Conservation (phyloP, 2,888 invertebrate species). For the Notocelia uddmanniana region DNA sequence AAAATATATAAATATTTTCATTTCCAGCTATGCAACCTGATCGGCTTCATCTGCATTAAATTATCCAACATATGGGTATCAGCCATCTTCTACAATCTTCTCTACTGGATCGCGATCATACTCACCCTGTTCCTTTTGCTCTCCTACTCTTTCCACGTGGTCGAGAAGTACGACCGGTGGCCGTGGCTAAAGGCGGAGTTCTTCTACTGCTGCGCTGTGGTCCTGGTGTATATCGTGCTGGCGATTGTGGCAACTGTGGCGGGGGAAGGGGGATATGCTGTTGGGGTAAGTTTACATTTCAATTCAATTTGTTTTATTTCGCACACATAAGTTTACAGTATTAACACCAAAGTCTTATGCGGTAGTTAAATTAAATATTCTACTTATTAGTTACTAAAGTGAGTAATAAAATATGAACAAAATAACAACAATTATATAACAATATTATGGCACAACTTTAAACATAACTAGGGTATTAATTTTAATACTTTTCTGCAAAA, state of each 20-base stretch:
- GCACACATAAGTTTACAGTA: too few species aligned
- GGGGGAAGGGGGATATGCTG: slow-evolving; percentile 88
- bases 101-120: slow-evolving; percentile 93
- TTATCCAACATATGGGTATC: slow-evolving; percentile 87
- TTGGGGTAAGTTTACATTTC: slow-evolving; percentile 88
- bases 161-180: slow-evolving; percentile 92
- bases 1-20: neutral
- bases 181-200: slow-evolving; percentile 95
- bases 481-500: too few species aligned
- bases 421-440: too few species aligned
- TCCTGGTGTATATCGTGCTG: slow-evolving; percentile 90
- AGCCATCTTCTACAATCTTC: slow-evolving; percentile 90
- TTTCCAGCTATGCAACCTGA: slow-evolving; percentile 87
- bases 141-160: slow-evolving; percentile 92
- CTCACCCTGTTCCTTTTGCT: slow-evolving; percentile 90
- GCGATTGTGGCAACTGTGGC: slow-evolving; percentile 89
- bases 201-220: slow-evolving; percentile 89
- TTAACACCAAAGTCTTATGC: too few species aligned
- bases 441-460: too few species aligned
- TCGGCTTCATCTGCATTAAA: slow-evolving; percentile 94
- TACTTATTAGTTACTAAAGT: too few species aligned
- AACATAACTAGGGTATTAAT: too few species aligned
- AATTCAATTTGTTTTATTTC: too few species aligned
- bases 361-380: too few species aligned
- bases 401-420: too few species aligned